Evolutionary conservation across 2,888 invertebrate species (phyloP).

Genomic region (Apantesis nais): DNA sequence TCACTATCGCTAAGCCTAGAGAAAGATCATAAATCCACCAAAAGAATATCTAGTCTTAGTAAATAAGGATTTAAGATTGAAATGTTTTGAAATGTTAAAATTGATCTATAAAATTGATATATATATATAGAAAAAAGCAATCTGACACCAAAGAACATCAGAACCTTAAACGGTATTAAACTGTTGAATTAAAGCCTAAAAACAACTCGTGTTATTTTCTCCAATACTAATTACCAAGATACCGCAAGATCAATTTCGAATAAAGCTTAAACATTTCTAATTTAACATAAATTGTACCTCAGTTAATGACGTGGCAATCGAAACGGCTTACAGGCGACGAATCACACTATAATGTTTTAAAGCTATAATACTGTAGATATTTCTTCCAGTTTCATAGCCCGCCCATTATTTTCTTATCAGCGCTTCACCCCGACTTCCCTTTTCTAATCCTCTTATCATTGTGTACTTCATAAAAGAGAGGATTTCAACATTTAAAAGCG

Average conservation of each 20-base stretch:
- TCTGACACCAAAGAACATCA: neutral
- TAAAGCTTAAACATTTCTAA: neutral
- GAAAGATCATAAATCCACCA: too few relatives aligned
- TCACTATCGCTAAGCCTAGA: too few relatives aligned
- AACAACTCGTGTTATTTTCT: neutral
- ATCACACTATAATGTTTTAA: constrained; percentile 27
- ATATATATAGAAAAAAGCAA: neutral
- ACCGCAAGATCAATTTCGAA: neutral
- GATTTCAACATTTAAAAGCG: constrained; percentile 73
- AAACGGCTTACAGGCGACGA: constrained; percentile 11
- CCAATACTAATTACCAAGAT: neutral
- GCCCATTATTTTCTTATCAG: constrained; percentile 77
- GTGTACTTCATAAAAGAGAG: constrained; percentile 74
- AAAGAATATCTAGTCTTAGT: too few relatives aligned
- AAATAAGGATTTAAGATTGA: too few relatives aligned
- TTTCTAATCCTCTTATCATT: constrained; percentile 77
- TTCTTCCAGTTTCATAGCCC: constrained; percentile 66
- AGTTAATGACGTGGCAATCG: constrained; percentile 24
- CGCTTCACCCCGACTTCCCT: constrained; percentile 70
- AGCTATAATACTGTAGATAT: constrained; percentile 29
- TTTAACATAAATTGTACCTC: constrained; percentile 11
- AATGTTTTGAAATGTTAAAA: too few relatives aligned
- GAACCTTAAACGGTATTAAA: neutral
- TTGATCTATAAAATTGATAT: too few relatives aligned
- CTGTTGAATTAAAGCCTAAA: too few relatives aligned